These are phyloP conservation scores for Lampris incognitus DNA, from an alignment of 2,113 vertebrate genomes.

Conservation along the genomic window DNA sequence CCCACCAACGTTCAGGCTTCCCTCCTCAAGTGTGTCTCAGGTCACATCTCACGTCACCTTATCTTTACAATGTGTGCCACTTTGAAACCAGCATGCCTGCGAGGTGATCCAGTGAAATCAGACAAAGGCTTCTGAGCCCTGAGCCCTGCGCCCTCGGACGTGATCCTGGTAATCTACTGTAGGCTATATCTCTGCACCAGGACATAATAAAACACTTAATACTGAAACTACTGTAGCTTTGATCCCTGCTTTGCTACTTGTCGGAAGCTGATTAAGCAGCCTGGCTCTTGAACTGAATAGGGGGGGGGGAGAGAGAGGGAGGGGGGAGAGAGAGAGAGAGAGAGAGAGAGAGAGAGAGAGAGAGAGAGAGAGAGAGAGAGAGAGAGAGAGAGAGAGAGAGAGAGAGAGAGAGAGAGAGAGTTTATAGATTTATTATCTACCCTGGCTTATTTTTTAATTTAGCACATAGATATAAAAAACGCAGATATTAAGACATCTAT, in stretches of 20 bases:
- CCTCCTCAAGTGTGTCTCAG: not conserved
- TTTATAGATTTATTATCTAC: too few species aligned
- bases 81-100: not conserved
- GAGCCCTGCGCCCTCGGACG: too few species aligned
- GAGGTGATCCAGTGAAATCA: not conserved
- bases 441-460: too few species aligned
- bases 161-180: not conserved
- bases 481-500: not conserved
- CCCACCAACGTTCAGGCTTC: not conserved
- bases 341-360: too few species aligned
- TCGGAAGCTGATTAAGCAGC: slow-evolving; percentile 34
- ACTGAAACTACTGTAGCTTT: slow-evolving; percentile 30
- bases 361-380: too few species aligned
- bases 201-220: slow-evolving; percentile 36
- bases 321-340: too few species aligned
- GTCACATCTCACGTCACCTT: not conserved
- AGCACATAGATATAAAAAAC: too few species aligned
- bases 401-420: too few species aligned
- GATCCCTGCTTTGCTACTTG: slow-evolving; percentile 22
- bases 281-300: slow-evolving; percentile 25
- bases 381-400: too few species aligned
- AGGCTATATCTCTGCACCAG: slow-evolving; percentile 24
- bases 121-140: too few species aligned
- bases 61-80: slow-evolving; percentile 10
- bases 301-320: slow-evolving; percentile 10